These are phyloP conservation scores for Selene dorsalis DNA, from an alignment of 2,797 vertebrate genomes.

Conservation along the genomic window DNA sequence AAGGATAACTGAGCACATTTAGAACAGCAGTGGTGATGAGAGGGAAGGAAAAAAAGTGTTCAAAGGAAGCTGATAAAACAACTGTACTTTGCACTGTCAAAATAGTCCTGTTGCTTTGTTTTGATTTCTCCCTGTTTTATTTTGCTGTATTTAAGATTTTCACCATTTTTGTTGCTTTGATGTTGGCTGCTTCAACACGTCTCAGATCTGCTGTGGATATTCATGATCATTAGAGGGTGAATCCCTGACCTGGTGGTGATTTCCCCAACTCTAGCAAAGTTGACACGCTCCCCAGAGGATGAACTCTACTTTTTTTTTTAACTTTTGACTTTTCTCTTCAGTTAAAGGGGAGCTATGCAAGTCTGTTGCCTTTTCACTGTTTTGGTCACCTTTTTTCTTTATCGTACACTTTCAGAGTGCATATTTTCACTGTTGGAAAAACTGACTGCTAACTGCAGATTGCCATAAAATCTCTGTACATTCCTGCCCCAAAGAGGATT, in stretches of 20 bases:
- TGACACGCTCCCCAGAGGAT: neutral
- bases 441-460: too few species aligned
- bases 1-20: neutral
- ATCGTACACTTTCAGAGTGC: too few species aligned
- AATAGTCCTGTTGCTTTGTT: conserved; percentile 3
- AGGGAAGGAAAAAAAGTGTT: neutral
- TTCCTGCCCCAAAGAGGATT: neutral
- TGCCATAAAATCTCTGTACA: neutral
- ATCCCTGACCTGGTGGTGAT: neutral
- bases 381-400: too few species aligned
- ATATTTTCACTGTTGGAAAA: too few species aligned
- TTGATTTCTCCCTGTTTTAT: neutral
- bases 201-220: neutral
- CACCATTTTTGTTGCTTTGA: neutral
- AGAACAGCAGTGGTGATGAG: neutral
- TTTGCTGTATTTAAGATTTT: neutral
- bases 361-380: too few species aligned
- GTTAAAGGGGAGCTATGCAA: too few species aligned
- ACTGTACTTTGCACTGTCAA: neutral
- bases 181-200: neutral
- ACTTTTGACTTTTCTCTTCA: too few species aligned
- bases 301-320: neutral
- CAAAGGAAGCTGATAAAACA: conserved; percentile 11
- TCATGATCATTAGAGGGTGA: neutral
- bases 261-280: neutral